Evolutionary conservation across 2,888 invertebrate genomes (phyloP).

Genomic region (Drosophila lacicola): DNA sequence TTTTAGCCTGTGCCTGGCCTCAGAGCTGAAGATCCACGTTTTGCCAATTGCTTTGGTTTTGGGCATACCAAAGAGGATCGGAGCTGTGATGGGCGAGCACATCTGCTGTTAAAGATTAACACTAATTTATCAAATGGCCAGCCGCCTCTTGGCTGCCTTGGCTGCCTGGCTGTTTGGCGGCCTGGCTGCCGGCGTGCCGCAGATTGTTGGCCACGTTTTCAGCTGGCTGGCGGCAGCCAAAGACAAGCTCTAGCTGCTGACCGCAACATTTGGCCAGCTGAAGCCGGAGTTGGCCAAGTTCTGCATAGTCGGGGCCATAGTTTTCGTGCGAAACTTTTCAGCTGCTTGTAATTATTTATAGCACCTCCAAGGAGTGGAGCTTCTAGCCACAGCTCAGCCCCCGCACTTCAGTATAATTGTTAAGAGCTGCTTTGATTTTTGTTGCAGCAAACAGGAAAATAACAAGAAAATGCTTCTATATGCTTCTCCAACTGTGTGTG

Average conservation of each 20-base stretch:
- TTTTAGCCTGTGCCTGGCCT: background rate
- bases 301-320: slow-evolving; percentile 54
- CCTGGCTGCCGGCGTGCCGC: slow-evolving; percentile 44
- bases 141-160: slow-evolving; percentile 7
- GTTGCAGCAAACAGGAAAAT: slow-evolving; percentile 3
- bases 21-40: no score
- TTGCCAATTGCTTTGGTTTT: background rate
- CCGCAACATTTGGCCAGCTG: slow-evolving; percentile 54
- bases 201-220: slow-evolving; percentile 53
- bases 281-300: slow-evolving; percentile 38
- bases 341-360: slow-evolving; percentile 75
- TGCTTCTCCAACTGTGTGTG: background rate
- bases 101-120: slow-evolving; percentile 50
- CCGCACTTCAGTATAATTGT: slow-evolving; percentile 40
- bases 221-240: slow-evolving; percentile 46
- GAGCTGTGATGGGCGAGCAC: slow-evolving; percentile 21
- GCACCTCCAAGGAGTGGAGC: slow-evolving; percentile 57
- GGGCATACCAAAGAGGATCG: slow-evolving; percentile 13
- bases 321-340: slow-evolving; percentile 60
- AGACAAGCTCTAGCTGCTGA: slow-evolving; percentile 52
- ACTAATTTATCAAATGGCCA: slow-evolving; percentile 54
- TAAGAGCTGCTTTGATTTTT: slow-evolving; percentile 47
- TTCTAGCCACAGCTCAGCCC: slow-evolving; percentile 9
- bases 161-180: background rate
- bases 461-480: background rate